Conservation (phyloP, 1,140 invertebrate genomes). For the Hyposmocoma kahamanoa region DNA sequence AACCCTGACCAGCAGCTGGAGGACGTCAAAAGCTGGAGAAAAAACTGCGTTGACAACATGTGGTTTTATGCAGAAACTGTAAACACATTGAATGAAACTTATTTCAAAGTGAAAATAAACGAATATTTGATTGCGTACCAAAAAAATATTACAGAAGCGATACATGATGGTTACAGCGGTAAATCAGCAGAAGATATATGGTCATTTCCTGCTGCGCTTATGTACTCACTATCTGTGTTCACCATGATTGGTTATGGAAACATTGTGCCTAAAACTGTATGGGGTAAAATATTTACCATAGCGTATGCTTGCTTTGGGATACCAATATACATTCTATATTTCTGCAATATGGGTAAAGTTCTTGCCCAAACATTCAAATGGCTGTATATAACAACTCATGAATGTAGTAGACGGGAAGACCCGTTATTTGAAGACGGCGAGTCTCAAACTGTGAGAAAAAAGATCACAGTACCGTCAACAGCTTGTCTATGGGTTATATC, state of each 20-base stretch:
- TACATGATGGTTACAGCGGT: constrained; percentile 87
- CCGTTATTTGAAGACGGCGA: constrained; percentile 66
- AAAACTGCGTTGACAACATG: constrained; percentile 76
- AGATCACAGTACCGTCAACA: constrained; percentile 91
- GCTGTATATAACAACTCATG: constrained; percentile 84
- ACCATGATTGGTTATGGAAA: constrained; percentile 98
- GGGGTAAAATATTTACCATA: constrained; percentile 94
- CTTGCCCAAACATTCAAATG: constrained; percentile 86
- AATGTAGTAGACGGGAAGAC: constrained; percentile 77
- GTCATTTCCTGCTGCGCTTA: constrained; percentile 89
- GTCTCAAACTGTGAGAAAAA: constrained; percentile 63
- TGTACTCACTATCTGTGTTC: constrained; percentile 91
- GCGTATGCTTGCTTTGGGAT: constrained; percentile 97
- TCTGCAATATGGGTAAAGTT: constrained; percentile 92
- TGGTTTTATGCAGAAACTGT: constrained; percentile 83
- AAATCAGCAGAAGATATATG: constrained; percentile 81
- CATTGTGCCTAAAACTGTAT: constrained; percentile 90
- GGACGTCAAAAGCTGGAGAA: constrained; percentile 67
- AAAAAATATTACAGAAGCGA: constrained; percentile 79
- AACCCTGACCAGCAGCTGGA: constrained; percentile 75
- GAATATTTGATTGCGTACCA: constrained; percentile 81
- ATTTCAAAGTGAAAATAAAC: constrained; percentile 81
- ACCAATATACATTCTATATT: constrained; percentile 92
- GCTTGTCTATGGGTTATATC: constrained; percentile 96
- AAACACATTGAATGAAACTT: constrained; percentile 84